Evolutionary conservation across 2,113 vertebrate genomes (phyloP).

Genomic region (Empidonax traillii): DNA sequence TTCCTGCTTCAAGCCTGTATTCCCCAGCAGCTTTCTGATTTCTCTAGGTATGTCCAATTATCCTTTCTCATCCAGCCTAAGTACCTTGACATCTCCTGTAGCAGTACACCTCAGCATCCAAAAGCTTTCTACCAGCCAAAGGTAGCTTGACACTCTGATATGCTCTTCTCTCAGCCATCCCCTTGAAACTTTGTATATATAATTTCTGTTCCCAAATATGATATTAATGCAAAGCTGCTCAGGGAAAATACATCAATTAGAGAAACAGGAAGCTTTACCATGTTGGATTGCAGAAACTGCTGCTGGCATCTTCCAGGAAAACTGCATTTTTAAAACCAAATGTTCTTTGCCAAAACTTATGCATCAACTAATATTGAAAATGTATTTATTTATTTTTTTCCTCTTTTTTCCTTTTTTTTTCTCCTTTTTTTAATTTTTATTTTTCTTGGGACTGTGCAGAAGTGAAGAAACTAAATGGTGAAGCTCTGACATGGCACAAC

Average conservation of each 20-base stretch:
- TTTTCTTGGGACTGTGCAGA: not conserved
- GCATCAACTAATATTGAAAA: not conserved
- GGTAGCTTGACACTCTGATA: not conserved
- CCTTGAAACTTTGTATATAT: not conserved
- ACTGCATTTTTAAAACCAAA: not conserved
- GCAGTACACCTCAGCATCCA: not conserved
- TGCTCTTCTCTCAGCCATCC: not conserved
- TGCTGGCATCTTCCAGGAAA: not conserved
- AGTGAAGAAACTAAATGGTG: not conserved
- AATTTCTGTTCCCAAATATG: not conserved
- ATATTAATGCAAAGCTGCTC: not conserved
- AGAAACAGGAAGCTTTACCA: not conserved
- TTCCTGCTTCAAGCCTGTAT: not conserved
- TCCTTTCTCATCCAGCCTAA: not conserved
- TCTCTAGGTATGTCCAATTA: not conserved
- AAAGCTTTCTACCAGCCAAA: not conserved
- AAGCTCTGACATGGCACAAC: not conserved
- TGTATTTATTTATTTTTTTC: not conserved
- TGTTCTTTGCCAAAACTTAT: not conserved
- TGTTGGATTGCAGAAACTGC: not conserved
- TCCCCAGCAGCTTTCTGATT: not conserved
- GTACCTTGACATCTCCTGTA: not conserved
- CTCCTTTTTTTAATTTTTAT: not conserved
- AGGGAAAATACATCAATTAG: not conserved
- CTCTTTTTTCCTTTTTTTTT: too few species aligned